Base-by-base conservation (phyloP, 2,888 invertebrate genomes). In the Spisula solida region DNA sequence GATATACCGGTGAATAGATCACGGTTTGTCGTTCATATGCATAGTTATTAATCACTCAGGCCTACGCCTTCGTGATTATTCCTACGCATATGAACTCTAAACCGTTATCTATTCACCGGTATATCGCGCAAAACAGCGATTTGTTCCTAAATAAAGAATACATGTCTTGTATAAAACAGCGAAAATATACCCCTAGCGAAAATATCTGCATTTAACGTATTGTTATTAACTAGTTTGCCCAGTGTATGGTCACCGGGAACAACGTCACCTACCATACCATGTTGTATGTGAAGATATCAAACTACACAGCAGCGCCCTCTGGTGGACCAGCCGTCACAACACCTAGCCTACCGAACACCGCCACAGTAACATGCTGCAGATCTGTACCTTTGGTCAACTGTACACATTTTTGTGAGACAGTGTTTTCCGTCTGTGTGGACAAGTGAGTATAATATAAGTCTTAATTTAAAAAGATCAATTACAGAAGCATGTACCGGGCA, bases 361-460 rank as follows among this genome's bases (percentile, higher is more conserved):
- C 34, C 14, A 75, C 29, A n/a, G 48, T 29, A 4, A 75, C 83
- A 48, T 83, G 83, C 51, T 83, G 83, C 29, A 20, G 51, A 29
- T 25, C 48, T 0, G 70, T 75, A 75, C 83, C 83, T n/a, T 34
- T 83, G 10, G 66, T 29, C 31, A 83, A 83, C n/a, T 83, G 83
- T 75, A 18, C 83, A 70, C 83, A 83, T 83, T 75, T 75, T 47
- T 83, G 83, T 83, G 51, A 83, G 51, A 83, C 83, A 5, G 83
- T 83, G 34, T 83, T 83, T 51, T 83, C 83, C 20, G 51, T 83
- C 20, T 83, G 83, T 25, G 18, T 83, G 29, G 83, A 51, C 10
- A 48, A 51, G 83, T 83, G 75, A 29, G 66, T 80, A 20, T 29
- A n/a, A 47, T 18, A 16, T 6, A 6, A 1, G 18, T 14, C 6